Conservation (phyloP, 2,113 vertebrate genomes). For the Dissostichus mawsoni region DNA sequence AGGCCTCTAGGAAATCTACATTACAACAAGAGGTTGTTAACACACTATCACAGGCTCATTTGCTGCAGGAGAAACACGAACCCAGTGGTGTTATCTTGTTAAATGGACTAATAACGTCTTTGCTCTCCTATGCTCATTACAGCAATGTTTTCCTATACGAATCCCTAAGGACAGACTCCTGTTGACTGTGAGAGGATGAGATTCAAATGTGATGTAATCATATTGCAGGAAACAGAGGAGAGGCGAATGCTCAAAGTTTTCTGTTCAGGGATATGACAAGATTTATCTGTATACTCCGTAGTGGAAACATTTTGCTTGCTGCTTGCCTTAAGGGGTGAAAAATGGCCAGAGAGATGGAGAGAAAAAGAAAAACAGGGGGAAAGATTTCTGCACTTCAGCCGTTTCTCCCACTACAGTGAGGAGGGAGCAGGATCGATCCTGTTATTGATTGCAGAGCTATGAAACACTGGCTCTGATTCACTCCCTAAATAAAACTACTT, state of each 20-base stretch:
- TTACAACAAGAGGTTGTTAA: background rate
- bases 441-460: constrained; percentile 5
- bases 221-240: background rate
- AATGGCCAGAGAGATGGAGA: background rate
- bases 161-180: constrained; percentile 18
- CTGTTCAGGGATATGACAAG: background rate
- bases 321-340: background rate
- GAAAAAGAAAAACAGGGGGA: background rate
- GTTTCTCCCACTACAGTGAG: background rate
- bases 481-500: constrained; percentile 3
- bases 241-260: background rate
- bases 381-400: background rate
- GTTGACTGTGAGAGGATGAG: background rate
- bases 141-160: background rate
- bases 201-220: constrained; percentile 9
- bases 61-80: background rate
- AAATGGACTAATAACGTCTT: constrained; percentile 24
- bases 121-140: constrained; percentile 37
- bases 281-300: background rate
- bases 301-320: background rate
- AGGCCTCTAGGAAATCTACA: background rate
- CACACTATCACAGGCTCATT: background rate
- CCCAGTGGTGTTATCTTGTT: constrained; percentile 18
- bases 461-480: constrained; percentile 1
- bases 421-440: background rate